Base-by-base conservation (phyloP, 2,888 invertebrate species). In the Isoperla grammatica region DNA sequence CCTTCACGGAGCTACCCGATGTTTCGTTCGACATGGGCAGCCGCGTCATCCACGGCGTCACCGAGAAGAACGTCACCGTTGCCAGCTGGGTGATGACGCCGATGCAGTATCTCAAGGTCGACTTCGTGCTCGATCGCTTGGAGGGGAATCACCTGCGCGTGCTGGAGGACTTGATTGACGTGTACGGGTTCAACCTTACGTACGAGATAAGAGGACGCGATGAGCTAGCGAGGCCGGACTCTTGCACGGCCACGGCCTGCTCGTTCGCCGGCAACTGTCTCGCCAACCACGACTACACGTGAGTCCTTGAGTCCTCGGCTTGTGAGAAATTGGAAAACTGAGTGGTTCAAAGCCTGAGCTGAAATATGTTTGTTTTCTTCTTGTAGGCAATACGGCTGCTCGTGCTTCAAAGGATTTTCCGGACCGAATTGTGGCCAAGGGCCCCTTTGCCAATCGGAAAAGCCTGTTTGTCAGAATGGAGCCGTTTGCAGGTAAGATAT, bases 181-280 rank as follows among this genome's bases (percentile, higher is more conserved):
- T 93, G 42, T 93, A 88, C 71, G 95, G 95, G 12, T 94, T 95
- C 77, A 95, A 95, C 76, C 85, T 94, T 68, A 95, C 94, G 22
- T 95, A 94, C 72, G 90, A 93, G 71, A 86, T 93, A 66, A 80
- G 79, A 56, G 75, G 77, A 3, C 77, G 73, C 2, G 77, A 75
- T 53, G 57, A 61, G 19, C 69, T 73, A 5, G 77, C 81, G 19
- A 79, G 82, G 66, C 68, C 73, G 1, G 76, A 80, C 49, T 82
- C 87, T 19, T 94, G 94, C 73, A 88, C 88, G 63, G 86, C 90
- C 60, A 81, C 85, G 65, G 85, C 86, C 67, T 95, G 94, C 71
- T 87, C 92, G 0, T 87, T 88, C 66, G 81, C 90, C n/a, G 94
- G 94, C 12, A 83, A 90, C 71, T 95, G 94, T 73, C 85, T 84